A percentile compares a stretch with the other conserved stretches of the same genome.
phyloP scores from a whole-genome alignment of 2,888 invertebrate genomes.

The Graphium colonna region DNA sequence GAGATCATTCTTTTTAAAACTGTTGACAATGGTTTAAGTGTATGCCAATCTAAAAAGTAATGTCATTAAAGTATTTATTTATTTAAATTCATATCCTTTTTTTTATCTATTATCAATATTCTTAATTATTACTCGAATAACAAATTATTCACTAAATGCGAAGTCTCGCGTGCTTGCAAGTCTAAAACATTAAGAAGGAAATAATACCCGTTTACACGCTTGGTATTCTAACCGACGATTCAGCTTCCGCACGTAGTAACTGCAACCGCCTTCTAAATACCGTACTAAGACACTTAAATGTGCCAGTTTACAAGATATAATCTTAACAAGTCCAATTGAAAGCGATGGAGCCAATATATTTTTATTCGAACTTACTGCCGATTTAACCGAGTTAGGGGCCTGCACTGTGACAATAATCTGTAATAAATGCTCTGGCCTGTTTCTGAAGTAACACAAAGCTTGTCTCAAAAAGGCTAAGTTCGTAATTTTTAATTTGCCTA shows the following conservation, averaged over 20 bases:
- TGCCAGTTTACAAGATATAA: conserved; percentile 22
- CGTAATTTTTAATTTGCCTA: too few relatives aligned
- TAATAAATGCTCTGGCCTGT: too few relatives aligned
- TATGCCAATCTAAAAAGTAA: too few relatives aligned
- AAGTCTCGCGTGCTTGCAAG: conserved; percentile 18
- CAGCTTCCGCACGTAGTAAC: conserved; percentile 15
- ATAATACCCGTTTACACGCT: conserved; percentile 10
- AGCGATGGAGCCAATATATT: conserved; percentile 21
- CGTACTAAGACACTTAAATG: conserved; percentile 19
- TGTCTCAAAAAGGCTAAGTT: too few relatives aligned
- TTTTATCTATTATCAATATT: too few relatives aligned
- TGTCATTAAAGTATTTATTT: too few relatives aligned
- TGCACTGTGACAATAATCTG: too few relatives aligned
- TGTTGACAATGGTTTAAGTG: too few relatives aligned
- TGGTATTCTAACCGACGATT: conserved; percentile 6
- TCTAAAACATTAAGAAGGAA: conserved; percentile 7
- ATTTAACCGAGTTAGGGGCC: neutral
- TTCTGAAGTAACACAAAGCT: too few relatives aligned
- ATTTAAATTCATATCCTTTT: too few relatives aligned
- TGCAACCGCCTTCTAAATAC: conserved; percentile 20
- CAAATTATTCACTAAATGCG: conserved; percentile 6
- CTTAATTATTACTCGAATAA: too few relatives aligned
- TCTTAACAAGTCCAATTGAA: conserved; percentile 22
- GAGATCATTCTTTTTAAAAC: too few relatives aligned
- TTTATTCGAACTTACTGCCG: conserved; percentile 17